Conservation (phyloP, 2,888 invertebrate species). For the Dicranocentrus wangi region DNA sequence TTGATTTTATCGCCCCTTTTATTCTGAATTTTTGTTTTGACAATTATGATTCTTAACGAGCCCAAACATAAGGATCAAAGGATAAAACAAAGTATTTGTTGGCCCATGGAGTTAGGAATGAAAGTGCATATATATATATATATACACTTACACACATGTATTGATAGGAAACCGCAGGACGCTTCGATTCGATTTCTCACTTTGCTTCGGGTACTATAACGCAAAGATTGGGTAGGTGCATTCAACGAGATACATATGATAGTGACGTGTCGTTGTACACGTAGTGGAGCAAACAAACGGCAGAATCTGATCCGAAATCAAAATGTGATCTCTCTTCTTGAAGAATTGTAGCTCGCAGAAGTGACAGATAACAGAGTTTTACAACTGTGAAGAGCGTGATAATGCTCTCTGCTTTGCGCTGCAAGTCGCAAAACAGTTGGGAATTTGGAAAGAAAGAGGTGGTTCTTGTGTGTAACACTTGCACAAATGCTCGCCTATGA, state of each 20-base stretch:
- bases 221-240: slow-evolving; percentile 2
- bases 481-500: background rate
- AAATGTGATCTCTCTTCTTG: slow-evolving; percentile 31
- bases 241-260: slow-evolving; percentile 42
- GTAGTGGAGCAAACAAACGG: slow-evolving; percentile 34
- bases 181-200: slow-evolving; percentile 27
- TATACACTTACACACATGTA: background rate
- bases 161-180: slow-evolving; percentile 24
- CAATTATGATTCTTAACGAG: slow-evolving; percentile 61
- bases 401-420: slow-evolving; percentile 8
- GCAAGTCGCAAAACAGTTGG: background rate
- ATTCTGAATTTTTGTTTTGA: slow-evolving; percentile 39
- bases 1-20: slow-evolving; percentile 44
- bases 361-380: slow-evolving; percentile 55
- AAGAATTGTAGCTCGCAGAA: slow-evolving; percentile 25
- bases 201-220: slow-evolving; percentile 40
- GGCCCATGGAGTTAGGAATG: background rate
- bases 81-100: slow-evolving; percentile 42
- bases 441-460: no score
- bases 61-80: slow-evolving; percentile 46
- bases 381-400: slow-evolving; percentile 40
- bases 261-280: slow-evolving; percentile 4
- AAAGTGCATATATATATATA: no score
- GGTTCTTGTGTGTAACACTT: background rate
- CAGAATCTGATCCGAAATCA: slow-evolving; percentile 58